These are phyloP conservation scores for Achatina immaculata DNA, from an alignment of 1,140 invertebrate genomes.

Conservation along the genomic window DNA sequence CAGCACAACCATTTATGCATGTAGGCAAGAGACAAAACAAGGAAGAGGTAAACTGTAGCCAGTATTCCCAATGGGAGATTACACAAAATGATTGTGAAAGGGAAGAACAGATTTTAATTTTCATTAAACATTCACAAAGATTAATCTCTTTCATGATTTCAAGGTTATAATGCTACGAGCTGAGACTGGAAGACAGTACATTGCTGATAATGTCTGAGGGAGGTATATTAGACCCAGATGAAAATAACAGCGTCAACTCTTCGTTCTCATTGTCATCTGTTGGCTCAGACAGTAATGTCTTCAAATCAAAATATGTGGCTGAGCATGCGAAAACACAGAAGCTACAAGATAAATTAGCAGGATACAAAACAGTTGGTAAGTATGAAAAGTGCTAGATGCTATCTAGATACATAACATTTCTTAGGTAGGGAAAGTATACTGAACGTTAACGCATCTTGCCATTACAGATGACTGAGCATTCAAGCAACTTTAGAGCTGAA, in stretches of 20 bases:
- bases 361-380: conserved; percentile 28
- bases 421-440: background rate
- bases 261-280: background rate
- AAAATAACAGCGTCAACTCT: conserved; percentile 12
- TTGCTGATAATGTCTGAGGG: conserved; percentile 13
- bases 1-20: too few species aligned
- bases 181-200: background rate
- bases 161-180: background rate
- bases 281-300: background rate
- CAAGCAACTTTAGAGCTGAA: background rate
- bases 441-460: background rate
- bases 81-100: too few species aligned
- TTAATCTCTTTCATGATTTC: too few species aligned
- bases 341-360: conserved; percentile 17
- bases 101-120: too few species aligned
- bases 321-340: conserved; percentile 18
- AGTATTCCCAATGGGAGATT: too few species aligned
- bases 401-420: background rate
- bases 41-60: too few species aligned
- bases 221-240: background rate
- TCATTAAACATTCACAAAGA: too few species aligned
- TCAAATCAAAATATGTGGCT: background rate
- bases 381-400: background rate
- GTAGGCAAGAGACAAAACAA: too few species aligned
- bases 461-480: background rate